These are phyloP conservation scores for Telenomus remus DNA, from an alignment of 1,140 invertebrate genomes.

Conservation along the genomic window DNA sequence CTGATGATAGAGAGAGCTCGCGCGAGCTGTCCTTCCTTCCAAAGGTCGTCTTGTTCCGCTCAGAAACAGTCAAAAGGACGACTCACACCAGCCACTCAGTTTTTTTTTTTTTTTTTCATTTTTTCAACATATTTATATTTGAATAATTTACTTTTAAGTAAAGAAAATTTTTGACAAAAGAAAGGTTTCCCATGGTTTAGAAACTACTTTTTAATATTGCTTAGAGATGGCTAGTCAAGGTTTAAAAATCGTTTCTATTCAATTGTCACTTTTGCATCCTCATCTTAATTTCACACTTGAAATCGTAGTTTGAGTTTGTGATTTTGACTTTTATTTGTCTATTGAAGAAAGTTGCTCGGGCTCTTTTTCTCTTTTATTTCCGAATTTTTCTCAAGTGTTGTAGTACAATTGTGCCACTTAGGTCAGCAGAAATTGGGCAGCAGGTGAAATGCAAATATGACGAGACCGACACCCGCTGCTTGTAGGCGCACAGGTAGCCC, in stretches of 20 bases:
- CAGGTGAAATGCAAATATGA: neutral
- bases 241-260: too few relatives aligned
- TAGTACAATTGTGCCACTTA: conserved; percentile 7
- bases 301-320: too few relatives aligned
- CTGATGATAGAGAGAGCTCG: conserved; percentile 26
- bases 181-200: too few relatives aligned
- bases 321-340: too few relatives aligned
- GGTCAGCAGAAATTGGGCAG: neutral
- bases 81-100: conserved; percentile 31
- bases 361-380: neutral
- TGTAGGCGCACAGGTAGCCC: conserved; percentile 44
- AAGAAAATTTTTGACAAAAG: too few relatives aligned
- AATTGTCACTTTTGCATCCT: conserved; percentile 1
- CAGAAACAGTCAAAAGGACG: conserved; percentile 53
- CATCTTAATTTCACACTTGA: neutral
- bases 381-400: neutral
- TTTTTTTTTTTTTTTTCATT: too few relatives aligned
- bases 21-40: conserved; percentile 54
- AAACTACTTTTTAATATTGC: too few relatives aligned
- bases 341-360: neutral
- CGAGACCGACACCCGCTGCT: conserved; percentile 21
- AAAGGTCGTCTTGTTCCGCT: conserved; percentile 57
- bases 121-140: too few relatives aligned
- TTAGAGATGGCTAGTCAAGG: too few relatives aligned
- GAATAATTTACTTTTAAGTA: neutral